Evolutionary conservation across 1,140 invertebrate genomes (phyloP).

Genomic region (Drosophila mauritiana): DNA sequence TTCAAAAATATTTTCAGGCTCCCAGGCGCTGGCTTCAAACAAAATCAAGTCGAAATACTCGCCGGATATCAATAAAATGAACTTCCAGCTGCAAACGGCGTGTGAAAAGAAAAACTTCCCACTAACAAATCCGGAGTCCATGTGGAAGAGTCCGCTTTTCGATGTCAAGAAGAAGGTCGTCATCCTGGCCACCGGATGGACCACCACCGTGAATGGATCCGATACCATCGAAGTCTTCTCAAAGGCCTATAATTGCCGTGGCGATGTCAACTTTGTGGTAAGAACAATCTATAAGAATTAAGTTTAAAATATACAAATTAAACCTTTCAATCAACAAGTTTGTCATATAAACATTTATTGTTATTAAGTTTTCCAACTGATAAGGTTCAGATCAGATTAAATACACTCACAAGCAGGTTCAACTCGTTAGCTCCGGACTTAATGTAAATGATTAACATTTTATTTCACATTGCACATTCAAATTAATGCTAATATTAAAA

Average conservation of each 20-base stretch:
- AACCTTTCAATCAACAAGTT: background rate
- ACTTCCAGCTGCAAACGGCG: conserved; percentile 66
- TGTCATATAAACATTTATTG: background rate
- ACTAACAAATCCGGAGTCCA: conserved; percentile 46
- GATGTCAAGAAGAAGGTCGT: conserved; percentile 73
- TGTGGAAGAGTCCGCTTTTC: conserved; percentile 70
- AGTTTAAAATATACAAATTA: background rate
- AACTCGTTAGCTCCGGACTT: background rate
- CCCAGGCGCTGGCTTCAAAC: conserved; percentile 64
- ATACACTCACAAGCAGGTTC: too few species aligned
- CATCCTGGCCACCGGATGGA: conserved; percentile 81
- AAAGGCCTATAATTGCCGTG: conserved; percentile 75
- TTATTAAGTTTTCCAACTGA: background rate
- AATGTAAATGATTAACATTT: background rate
- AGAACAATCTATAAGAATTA: conserved; percentile 6
- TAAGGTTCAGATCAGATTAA: conserved; percentile 1
- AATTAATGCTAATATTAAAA: background rate
- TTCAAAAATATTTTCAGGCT: conserved; percentile 44
- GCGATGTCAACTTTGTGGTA: conserved; percentile 80
- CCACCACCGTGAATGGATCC: conserved; percentile 69
- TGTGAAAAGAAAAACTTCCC: conserved; percentile 57
- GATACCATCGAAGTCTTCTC: conserved; percentile 68
- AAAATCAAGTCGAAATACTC: conserved; percentile 61
- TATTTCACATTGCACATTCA: background rate
- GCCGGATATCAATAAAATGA: conserved; percentile 66